A percentile compares a stretch with the other conserved stretches of the same genome.
Evolutionary conservation across 2,113 vertebrate species (phyloP).

Genomic region (Anas platyrhynchos): DNA sequence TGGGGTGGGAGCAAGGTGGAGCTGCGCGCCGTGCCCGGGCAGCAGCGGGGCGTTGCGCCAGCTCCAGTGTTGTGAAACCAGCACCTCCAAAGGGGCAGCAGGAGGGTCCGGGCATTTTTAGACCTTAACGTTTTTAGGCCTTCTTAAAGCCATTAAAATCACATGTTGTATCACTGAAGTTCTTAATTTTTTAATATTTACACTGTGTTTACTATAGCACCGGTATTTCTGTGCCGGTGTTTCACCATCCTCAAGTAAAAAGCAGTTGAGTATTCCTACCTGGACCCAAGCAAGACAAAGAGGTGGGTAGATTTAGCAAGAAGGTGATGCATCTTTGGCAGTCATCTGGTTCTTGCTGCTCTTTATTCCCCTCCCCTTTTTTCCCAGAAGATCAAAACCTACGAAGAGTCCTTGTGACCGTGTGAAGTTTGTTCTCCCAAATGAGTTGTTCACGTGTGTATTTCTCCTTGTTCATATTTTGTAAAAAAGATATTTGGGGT

Average conservation of each 20-base stretch:
- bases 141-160: not conserved
- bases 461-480: not conserved
- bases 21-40: not conserved
- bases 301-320: not conserved
- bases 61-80: not conserved
- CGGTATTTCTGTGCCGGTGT: not conserved
- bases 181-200: not conserved
- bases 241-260: not conserved
- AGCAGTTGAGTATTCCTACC: not conserved
- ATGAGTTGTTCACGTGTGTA: not conserved
- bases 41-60: not conserved
- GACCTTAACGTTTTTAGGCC: not conserved
- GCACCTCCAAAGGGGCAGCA: accelerated
- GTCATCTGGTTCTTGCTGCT: not conserved
- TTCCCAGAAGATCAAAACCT: not conserved
- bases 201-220: not conserved
- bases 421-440: not conserved
- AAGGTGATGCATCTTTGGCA: not conserved
- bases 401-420: not conserved
- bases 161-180: not conserved
- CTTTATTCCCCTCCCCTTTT: not conserved
- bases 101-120: not conserved
- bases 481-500: not conserved
- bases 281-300: not conserved
- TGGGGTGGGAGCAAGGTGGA: constrained; percentile 48